Evolutionary conservation across 2,797 vertebrate species (phyloP).

Genomic region (Poeciliopsis paucimaculata): DNA sequence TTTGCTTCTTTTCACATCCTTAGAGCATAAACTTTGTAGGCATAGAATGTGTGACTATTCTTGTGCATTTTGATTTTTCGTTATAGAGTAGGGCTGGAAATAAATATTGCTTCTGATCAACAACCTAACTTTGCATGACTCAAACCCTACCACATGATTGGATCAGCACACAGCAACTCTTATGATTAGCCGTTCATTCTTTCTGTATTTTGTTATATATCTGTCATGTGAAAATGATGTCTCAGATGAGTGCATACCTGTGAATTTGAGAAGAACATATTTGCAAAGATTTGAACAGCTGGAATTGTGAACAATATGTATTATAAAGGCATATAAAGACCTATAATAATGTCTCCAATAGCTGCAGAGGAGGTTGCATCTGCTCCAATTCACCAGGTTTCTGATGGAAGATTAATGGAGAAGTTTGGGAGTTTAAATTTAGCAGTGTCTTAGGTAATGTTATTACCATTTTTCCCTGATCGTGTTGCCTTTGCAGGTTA

Average conservation of each 20-base stretch:
- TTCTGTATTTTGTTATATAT: background rate
- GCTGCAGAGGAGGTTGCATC: background rate
- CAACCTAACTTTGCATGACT: background rate
- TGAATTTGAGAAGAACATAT: background rate
- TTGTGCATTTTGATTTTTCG: background rate
- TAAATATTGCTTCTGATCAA: background rate
- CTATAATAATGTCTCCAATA: background rate
- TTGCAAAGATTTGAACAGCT: background rate
- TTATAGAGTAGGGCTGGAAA: background rate
- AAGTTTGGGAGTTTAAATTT: slow-evolving; percentile 32
- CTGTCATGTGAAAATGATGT: background rate
- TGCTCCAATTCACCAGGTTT: background rate
- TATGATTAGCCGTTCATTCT: background rate
- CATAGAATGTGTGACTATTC: background rate
- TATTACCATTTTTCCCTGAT: slow-evolving; percentile 14
- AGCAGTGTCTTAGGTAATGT: slow-evolving; percentile 14
- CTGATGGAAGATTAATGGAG: background rate
- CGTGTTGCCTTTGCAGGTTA: slow-evolving; percentile 20
- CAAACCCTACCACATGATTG: background rate
- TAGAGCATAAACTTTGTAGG: background rate
- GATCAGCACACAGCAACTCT: background rate
- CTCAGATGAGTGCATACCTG: background rate
- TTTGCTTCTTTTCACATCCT: background rate
- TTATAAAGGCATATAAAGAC: background rate
- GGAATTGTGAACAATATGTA: background rate